Percentiles rank a stretch among this genome's conserved stretches.
Evolutionary conservation across 2,888 invertebrate genomes (phyloP).

Genomic region (Caenorhabditis sp.): DNA sequence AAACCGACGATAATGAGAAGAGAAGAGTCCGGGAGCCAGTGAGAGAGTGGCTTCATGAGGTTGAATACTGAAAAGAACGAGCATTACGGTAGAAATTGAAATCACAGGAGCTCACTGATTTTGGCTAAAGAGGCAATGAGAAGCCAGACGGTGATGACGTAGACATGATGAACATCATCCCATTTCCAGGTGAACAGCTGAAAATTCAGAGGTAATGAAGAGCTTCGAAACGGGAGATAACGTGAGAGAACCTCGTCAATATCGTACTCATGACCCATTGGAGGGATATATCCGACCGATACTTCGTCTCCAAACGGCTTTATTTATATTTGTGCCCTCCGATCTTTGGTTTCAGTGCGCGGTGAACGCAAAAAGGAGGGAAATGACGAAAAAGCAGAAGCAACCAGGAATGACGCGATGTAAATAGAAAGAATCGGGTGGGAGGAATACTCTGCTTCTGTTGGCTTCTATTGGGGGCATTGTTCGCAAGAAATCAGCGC

Average conservation of each 20-base stretch:
- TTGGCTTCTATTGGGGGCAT: neutral
- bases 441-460: neutral
- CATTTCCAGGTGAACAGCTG: conserved; percentile 63
- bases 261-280: conserved; percentile 50
- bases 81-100: neutral
- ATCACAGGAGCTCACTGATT: conserved; percentile 54
- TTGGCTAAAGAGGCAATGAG: conserved; percentile 64
- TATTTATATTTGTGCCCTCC: conserved; percentile 12
- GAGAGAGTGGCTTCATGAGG: conserved; percentile 56
- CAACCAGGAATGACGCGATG: conserved; percentile 44
- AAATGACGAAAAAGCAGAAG: conserved; percentile 14
- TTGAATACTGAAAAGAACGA: conserved; percentile 62
- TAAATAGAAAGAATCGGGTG: neutral
- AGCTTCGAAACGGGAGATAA: neutral
- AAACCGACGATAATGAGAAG: conserved; percentile 95
- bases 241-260: conserved; percentile 33
- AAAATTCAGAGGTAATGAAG: neutral
- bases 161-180: conserved; percentile 64
- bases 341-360: conserved; percentile 49
- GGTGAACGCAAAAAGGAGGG: conserved; percentile 20
- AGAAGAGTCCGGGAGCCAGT: conserved; percentile 93
- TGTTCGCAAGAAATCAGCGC: conserved; percentile 21
- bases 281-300: neutral
- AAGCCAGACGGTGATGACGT: conserved; percentile 61
- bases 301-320: conserved; percentile 8